A percentile compares a stretch with the other conserved stretches of the same genome.
phyloP scores from a whole-genome alignment of 1,140 invertebrate species.

The Armadillidium nasatum region DNA sequence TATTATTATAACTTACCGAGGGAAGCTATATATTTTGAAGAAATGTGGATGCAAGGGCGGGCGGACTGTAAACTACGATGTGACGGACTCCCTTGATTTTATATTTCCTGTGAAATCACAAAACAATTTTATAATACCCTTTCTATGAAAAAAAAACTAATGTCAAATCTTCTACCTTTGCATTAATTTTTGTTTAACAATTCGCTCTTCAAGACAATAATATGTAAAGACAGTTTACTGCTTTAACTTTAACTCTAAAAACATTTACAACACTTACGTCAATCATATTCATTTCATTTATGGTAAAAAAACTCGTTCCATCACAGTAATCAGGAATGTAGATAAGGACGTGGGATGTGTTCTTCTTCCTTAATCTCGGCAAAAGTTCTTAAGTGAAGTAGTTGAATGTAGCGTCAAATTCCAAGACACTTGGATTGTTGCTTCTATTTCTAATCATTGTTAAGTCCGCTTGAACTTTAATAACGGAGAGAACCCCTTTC shows the following conservation, averaged over 20 bases:
- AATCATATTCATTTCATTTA: constrained; percentile 75
- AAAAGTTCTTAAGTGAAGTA: constrained; percentile 81
- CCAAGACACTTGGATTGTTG: constrained; percentile 60
- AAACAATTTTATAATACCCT: too few relatives aligned
- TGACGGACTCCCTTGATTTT: constrained; percentile 86
- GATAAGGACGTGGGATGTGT: constrained; percentile 81
- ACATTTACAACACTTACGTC: constrained; percentile 61
- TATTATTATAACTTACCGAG: constrained; percentile 55
- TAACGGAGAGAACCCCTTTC: constrained; percentile 34
- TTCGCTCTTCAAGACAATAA: background rate
- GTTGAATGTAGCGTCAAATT: constrained; percentile 77
- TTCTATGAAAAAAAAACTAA: too few relatives aligned
- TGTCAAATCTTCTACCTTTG: background rate
- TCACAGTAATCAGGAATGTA: constrained; percentile 95
- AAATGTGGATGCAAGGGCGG: constrained; percentile 55
- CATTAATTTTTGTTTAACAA: too few relatives aligned
- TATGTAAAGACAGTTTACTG: too few relatives aligned
- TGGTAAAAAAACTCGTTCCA: constrained; percentile 77
- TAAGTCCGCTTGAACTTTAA: constrained; percentile 54
- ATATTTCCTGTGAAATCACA: constrained; percentile 62
- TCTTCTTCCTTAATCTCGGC: constrained; percentile 69
- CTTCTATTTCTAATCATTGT: constrained; percentile 53
- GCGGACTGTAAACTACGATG: constrained; percentile 85
- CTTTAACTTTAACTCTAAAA: too few relatives aligned
- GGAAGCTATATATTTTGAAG: constrained; percentile 64